Base-by-base conservation (phyloP, 2,888 invertebrate species). In the Acanthosepion lycidas region DNA sequence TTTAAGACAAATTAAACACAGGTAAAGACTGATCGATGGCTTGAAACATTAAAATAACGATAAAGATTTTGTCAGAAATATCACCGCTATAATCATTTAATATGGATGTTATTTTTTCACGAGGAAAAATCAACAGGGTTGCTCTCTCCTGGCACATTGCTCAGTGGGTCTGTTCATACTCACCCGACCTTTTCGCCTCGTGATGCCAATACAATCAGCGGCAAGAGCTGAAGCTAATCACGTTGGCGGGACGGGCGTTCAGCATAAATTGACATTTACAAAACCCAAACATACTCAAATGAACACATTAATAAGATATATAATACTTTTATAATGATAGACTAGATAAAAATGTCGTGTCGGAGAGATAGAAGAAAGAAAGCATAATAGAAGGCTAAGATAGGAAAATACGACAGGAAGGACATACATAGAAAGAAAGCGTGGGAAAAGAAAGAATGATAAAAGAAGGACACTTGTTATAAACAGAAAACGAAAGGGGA, bases 261-360 rank as follows among this genome's bases (percentile, higher is more conserved):
- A 33, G 78, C 78, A 78, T 78, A 78, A 78, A 78, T 78, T 78
- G 78, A 78, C 78, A 78, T 78, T 78, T 78, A 78, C n/a, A 78
- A 78, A 78, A 78, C 78, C n/a, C 78, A 78, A 78, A 78, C 78
- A 78, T 78, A 78, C n/a, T 78, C 78, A 78, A 78, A 78, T 78
- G 78, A 78, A 78, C 78, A 78, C n/a, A 78, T 78, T 78, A 78
- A 78, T 78, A 78, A 78, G n/a, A 78, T 78, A 78, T 78, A 78
- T n/a, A 78, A 78, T 78, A 15, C n/a, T n/a, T 78, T 78, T 78
- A 78, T 78, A 78, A 78, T 78, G 78, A 78, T n/a, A 33, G 78
- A 33, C 12, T 78, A 33, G n/a, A 78, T 78, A 78, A 15, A 33
- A 33, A 78, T 33, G n/a, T 78, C 8, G 33, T 78, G 78, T 78